Evolutionary conservation across 2,113 vertebrate genomes (phyloP), one percentile per base, ranked within the genome.

Genomic region (Bubo scandiacus): DNA sequence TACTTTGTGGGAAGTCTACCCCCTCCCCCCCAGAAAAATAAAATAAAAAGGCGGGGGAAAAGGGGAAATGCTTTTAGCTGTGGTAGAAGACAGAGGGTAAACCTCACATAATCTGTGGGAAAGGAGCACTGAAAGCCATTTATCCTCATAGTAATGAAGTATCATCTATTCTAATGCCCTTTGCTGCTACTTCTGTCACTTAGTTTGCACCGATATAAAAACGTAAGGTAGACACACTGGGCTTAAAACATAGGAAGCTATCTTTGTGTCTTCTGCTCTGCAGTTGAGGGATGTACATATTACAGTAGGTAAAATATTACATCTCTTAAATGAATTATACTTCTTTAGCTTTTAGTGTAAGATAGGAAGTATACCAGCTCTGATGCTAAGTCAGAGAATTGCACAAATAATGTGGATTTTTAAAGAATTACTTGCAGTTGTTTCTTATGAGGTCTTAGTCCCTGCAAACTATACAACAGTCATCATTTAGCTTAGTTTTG

Each of bases 181-280:
- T 73, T 52, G 11, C 30, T 72, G 38, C 36, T 61, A 21, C 14
- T 73, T 65, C 40, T 78, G 34, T 73, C 51, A 30, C 32, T 29
- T n/a, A 34, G 11, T 47, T 73, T 62, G 15, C 13, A 30, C 15
- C 1, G 2, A 5, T 47, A 40, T n/a, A 26, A 61, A 89, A 87
- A 32, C 15, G 14, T 3, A 32, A n/a, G 12, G 4, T 12, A 22
- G 32, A 27, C 20, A 23, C 2, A 1, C 17, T n/a, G 10, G 34
- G 3, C 29, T 84, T 70, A 11, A 59, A 65, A 22, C 2, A 36
- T 2, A 75, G 18, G 38, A 51, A 75, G 25, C 19, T n/a, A 11
- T 66, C 52, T 71, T 43, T 54, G 43, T 59, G 42, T 62, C 21
- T 70, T 57, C 43, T 47, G 34, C 29, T 30, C n/a, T 92, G 65